Conservation (phyloP, 2,797 vertebrate species). For the Gambelia wislizenii region DNA sequence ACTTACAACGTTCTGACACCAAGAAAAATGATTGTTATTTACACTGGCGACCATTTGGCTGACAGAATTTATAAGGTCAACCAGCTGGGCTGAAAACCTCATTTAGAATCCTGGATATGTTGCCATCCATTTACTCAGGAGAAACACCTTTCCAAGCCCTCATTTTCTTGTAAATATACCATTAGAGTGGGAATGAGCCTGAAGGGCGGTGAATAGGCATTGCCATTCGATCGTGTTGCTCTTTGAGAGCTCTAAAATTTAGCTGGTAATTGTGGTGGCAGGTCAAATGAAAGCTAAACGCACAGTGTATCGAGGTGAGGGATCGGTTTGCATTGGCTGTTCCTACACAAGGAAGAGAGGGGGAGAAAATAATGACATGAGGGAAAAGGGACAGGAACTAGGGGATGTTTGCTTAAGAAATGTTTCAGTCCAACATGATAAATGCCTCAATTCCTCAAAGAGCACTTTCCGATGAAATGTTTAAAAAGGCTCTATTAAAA, state of each 20-base stretch:
- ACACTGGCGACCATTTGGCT: slow-evolving; percentile 68
- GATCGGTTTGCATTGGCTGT: slow-evolving; percentile 40
- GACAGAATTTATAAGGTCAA: slow-evolving; percentile 62
- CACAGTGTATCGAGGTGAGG: slow-evolving; percentile 41
- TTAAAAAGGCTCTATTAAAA: slow-evolving; percentile 36
- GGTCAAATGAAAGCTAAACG: slow-evolving; percentile 57
- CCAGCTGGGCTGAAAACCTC: slow-evolving; percentile 67
- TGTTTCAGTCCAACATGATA: slow-evolving; percentile 38
- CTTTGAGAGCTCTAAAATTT: slow-evolving; percentile 44
- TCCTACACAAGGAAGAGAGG: slow-evolving; percentile 27
- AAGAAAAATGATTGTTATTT: slow-evolving; percentile 75
- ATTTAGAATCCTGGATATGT: slow-evolving; percentile 61
- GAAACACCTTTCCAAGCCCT: slow-evolving; percentile 45
- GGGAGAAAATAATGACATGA: slow-evolving; percentile 29
- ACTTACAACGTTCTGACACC: slow-evolving; percentile 63
- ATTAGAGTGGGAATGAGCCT: slow-evolving; percentile 55
- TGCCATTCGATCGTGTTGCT: slow-evolving; percentile 46
- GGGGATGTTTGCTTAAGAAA: slow-evolving; percentile 40
- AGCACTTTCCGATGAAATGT: slow-evolving; percentile 26
- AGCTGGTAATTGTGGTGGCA: slow-evolving; percentile 39
- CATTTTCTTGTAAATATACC: slow-evolving; percentile 50
- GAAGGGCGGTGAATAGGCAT: slow-evolving; percentile 50
- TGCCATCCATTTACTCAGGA: slow-evolving; percentile 61
- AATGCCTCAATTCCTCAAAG: slow-evolving; percentile 41
- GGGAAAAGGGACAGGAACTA: slow-evolving; percentile 46